Percentiles rank a stretch among this genome's conserved stretches.
phyloP scores from a whole-genome alignment of 1,140 invertebrate species.

The Mizuhopecten yessoensis region DNA sequence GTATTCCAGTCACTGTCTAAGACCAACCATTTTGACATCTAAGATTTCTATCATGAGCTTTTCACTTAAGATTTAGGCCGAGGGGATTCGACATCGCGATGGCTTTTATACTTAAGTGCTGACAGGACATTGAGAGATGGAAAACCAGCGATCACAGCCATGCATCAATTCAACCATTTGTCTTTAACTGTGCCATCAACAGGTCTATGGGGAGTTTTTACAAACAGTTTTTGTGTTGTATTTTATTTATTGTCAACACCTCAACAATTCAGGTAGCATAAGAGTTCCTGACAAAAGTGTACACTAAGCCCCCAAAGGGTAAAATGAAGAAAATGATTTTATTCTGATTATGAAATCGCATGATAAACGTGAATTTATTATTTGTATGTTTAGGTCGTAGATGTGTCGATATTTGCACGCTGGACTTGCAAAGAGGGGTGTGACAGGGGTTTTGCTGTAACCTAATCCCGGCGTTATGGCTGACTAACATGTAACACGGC shows the following conservation, averaged over 20 bases:
- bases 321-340: background rate
- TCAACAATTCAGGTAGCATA: background rate
- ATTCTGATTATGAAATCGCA: background rate
- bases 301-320: background rate
- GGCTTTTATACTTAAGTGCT: background rate
- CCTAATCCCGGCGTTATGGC: background rate
- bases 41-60: conserved; percentile 19
- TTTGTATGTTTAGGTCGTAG: background rate
- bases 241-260: conserved; percentile 18
- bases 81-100: conserved; percentile 3
- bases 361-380: background rate
- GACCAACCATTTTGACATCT: background rate
- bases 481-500: background rate
- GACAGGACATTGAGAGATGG: background rate
- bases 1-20: background rate
- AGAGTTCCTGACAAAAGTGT: background rate
- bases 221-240: too few relatives aligned
- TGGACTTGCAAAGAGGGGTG: background rate
- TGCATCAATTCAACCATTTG: background rate
- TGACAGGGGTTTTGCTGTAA: background rate
- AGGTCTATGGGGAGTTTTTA: background rate
- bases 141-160: background rate
- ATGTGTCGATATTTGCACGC: background rate
- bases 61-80: conserved; percentile 38
- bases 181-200: background rate